Evolutionary conservation across 30 jellyfish, hydroid and myxozoan genomes (phyloP).

Genomic region (Rhopilema esculentum): DNA sequence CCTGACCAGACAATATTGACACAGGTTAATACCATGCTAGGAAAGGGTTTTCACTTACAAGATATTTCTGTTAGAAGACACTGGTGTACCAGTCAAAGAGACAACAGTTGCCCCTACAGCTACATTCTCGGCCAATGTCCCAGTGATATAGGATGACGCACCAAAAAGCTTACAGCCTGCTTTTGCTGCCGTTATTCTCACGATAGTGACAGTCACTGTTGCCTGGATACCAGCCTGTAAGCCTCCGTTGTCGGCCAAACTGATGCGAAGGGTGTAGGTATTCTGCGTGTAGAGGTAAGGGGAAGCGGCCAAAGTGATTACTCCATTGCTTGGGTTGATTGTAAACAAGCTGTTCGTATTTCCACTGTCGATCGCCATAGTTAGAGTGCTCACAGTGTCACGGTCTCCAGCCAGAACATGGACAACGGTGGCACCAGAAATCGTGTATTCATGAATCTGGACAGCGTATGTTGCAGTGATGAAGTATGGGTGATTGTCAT

Average conservation of each 20-base stretch:
- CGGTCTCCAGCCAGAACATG: constrained; percentile 73
- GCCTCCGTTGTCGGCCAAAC: constrained; percentile 77
- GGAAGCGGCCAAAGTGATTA: constrained; percentile 44
- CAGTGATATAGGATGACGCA: constrained; percentile 8
- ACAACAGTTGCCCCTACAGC: constrained; percentile 57
- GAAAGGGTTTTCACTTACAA: too few relatives aligned
- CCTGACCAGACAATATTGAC: too few relatives aligned
- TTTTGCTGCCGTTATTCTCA: constrained; percentile 56
- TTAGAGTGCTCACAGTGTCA: constrained; percentile 54
- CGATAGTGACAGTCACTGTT: constrained; percentile 34
- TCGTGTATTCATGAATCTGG: constrained; percentile 80
- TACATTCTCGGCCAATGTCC: constrained; percentile 44
- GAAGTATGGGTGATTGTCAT: constrained; percentile 76
- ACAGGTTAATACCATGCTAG: too few relatives aligned
- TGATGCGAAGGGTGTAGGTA: constrained; percentile 35
- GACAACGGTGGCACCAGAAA: constrained; percentile 59
- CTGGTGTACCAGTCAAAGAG: constrained; percentile 29
- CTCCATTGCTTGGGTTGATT: constrained; percentile 71
- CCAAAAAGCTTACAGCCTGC: constrained; percentile 73
- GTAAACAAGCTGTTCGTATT: constrained; percentile 57
- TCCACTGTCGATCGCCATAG: constrained; percentile 75
- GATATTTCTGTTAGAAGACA: constrained; percentile 59
- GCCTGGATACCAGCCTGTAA: constrained; percentile 35
- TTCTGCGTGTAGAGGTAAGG: constrained; percentile 49
- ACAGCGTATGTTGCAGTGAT: constrained; percentile 6